Conservation (phyloP, 2,888 invertebrate genomes). For the Lepidocyrtinus sp. region DNA sequence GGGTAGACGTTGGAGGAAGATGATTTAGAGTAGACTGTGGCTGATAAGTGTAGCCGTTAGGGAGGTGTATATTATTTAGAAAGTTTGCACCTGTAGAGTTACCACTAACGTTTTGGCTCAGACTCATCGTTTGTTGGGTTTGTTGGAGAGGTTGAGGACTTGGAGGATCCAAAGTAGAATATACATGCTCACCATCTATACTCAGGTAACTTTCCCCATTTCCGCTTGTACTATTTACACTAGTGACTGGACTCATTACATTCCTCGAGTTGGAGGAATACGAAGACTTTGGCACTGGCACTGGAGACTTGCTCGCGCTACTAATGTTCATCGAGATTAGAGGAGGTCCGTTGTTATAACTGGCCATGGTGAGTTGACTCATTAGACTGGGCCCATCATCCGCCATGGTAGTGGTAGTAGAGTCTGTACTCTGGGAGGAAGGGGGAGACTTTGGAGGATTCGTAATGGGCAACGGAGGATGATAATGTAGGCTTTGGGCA, state of each 20-base stretch:
- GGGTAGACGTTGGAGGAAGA: slow-evolving; percentile 5
- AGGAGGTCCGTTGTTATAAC: slow-evolving; percentile 34
- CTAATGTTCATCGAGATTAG: slow-evolving; percentile 30
- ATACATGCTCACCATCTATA: slow-evolving; percentile 69
- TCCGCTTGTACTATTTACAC: slow-evolving; percentile 12
- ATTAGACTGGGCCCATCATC: slow-evolving; percentile 57
- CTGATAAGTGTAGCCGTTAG: slow-evolving; percentile 69
- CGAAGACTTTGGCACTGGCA: slow-evolving; percentile 66
- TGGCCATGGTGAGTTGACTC: slow-evolving; percentile 57
- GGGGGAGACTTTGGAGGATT: slow-evolving; percentile 65
- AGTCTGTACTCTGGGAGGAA: slow-evolving; percentile 66
- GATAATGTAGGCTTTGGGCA: slow-evolving; percentile 55
- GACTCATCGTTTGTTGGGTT: slow-evolving; percentile 46
- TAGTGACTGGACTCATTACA: slow-evolving; percentile 34
- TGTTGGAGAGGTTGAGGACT: slow-evolving; percentile 65
- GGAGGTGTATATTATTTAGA: slow-evolving; percentile 67
- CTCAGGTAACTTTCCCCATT: slow-evolving; percentile 69
- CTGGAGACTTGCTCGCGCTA: slow-evolving; percentile 62
- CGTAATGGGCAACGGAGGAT: slow-evolving; percentile 58
- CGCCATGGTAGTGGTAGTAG: slow-evolving; percentile 61
- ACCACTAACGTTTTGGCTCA: slow-evolving; percentile 50
- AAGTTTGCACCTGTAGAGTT: slow-evolving; percentile 36
- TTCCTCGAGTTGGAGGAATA: slow-evolving; percentile 46
- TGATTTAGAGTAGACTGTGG: slow-evolving; percentile 48
- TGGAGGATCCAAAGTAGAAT: slow-evolving; percentile 69